These are phyloP conservation scores for Nansenia antarctica DNA, from an alignment of 2,113 vertebrate genomes.

Conservation along the genomic window DNA sequence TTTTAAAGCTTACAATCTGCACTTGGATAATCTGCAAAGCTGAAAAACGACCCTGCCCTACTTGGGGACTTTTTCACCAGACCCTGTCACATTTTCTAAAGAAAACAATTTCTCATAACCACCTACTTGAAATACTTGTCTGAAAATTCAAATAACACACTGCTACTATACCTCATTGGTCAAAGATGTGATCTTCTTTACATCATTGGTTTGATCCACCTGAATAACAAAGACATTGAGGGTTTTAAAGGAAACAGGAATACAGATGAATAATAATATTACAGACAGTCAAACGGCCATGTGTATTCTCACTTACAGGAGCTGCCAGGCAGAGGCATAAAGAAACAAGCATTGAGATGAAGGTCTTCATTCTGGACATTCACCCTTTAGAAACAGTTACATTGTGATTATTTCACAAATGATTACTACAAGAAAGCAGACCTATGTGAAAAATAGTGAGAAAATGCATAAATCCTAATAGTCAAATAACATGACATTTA, in stretches of 20 bases:
- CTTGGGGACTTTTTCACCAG: too few relatives aligned
- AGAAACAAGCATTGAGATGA: not conserved
- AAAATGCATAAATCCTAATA: too few relatives aligned
- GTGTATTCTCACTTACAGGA: slow-evolving; percentile 13
- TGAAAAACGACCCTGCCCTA: too few relatives aligned
- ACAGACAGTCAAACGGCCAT: not conserved
- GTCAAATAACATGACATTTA: not conserved
- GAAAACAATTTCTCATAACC: too few relatives aligned
- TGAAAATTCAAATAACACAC: not conserved
- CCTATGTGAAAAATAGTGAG: too few relatives aligned
- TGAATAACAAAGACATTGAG: not conserved
- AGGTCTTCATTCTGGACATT: not conserved
- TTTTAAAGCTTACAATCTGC: too few relatives aligned
- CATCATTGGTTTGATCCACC: not conserved
- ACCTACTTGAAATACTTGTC: too few relatives aligned
- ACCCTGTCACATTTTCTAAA: too few relatives aligned
- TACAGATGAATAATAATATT: not conserved
- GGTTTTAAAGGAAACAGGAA: not conserved
- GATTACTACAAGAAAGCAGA: too few relatives aligned
- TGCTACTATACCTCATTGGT: not conserved
- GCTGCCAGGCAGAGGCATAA: not conserved
- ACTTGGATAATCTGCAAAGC: too few relatives aligned
- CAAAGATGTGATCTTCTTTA: not conserved
- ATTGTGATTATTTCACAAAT: slow-evolving; percentile 5
- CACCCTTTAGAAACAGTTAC: not conserved